Base-by-base conservation (phyloP, 2,888 invertebrate genomes). In the Hirtodrosophila trivittata region DNA sequence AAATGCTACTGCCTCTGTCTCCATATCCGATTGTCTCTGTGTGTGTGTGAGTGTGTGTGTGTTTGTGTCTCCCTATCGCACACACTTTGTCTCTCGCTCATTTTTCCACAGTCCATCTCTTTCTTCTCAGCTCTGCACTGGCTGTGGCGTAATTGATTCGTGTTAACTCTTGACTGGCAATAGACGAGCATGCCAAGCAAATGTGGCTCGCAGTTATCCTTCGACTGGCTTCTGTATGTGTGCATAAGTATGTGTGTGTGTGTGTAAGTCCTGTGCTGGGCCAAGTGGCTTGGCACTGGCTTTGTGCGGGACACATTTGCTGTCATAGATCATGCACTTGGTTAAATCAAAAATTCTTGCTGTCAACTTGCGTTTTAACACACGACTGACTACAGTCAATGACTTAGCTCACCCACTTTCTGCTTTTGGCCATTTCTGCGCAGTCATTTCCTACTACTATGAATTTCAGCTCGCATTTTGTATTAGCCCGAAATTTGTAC, bases 101-200 rank as follows among this genome's bases (percentile, higher is more conserved):
- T 14, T 14, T 8, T 32, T 10, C 14, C 18, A 42, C 41, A 55
- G 9, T 33, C 33, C 55, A 3, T 18, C 47, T 10, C n/a, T 52
- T 3, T 25, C 12, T 33, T 37, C 21, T 51, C 55, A 50, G 47
- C 28, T 66, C 43, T 52, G 39, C 30, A 30, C 59, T 73, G 69
- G 58, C 58, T 59, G 60, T 73, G 72, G 75, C 77, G 80, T 81
- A 81, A 81, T 81, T 81, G 80, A 81, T 81, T 81, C 83, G 80
- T 81, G 80, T 81, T 81, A 81, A 83, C 80, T 81, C 83, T 77
- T 81, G 81, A 81, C 80, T 80, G 80, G 77, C 83, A 83, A 83
- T 80, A 80, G 83, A 80, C 71, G 75, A 83, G 83, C 64, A 66
- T 74, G 76, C 80, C 80, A 80, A 82, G 71, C 80, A 71, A 83